Percentiles rank a stretch among this genome's conserved stretches.
Conservation (phyloP, 2,888 invertebrate genomes). For the Mesoligia furuncula region DNA sequence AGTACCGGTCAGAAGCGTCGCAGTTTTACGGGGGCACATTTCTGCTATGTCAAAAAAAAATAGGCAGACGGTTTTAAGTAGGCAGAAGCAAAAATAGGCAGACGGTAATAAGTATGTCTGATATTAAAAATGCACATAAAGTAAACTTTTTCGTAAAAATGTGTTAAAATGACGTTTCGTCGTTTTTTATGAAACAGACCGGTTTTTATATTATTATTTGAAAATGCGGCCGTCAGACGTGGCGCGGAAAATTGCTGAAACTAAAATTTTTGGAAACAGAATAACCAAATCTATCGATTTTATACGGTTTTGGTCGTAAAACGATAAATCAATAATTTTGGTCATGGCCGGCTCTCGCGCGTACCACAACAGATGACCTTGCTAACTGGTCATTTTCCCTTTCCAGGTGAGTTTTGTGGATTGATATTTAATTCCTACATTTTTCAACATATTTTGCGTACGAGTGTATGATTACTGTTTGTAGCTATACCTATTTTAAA, state of each 20-base stretch:
- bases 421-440: not conserved
- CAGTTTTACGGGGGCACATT: not conserved
- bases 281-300: no score
- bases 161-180: no score
- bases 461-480: not conserved
- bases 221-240: no score
- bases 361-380: not conserved
- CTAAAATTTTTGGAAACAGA: no score
- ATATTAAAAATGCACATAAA: not conserved
- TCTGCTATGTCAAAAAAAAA: not conserved
- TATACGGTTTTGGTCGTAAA: no score
- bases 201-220: no score
- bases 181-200: no score
- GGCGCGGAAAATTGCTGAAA: no score
- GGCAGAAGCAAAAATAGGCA: no score
- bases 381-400: not conserved
- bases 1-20: not conserved
- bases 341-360: not conserved
- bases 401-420: not conserved
- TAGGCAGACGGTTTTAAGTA: not conserved
- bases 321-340: not conserved
- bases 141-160: no score
- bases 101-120: not conserved
- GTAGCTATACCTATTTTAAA: not conserved
- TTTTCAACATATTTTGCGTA: not conserved